Base-by-base conservation (phyloP, 2,113 vertebrate species). In the Struthidea cinerea region DNA sequence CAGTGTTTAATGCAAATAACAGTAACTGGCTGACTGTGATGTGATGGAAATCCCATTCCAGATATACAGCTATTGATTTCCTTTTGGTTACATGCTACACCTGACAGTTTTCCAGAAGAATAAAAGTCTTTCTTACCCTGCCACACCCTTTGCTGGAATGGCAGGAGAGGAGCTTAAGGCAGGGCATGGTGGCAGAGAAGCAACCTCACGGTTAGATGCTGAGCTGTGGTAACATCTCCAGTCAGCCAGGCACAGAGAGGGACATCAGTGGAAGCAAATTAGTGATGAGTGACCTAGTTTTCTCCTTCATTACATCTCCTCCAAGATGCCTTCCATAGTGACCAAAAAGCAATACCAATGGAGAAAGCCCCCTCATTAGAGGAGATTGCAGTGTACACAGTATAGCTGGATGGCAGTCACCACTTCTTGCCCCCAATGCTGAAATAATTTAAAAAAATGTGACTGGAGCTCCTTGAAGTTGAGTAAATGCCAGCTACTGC, bases 201-300 rank as follows among this genome's bases (percentile, higher is more conserved):
- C 56, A 90, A 22, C 21, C 37, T 26, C 32, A 52, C 28, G 22
- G 37, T 68, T 53, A 60, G 60, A 75, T 55, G 28, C 52, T 75
- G 37, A 60, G 28, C 83, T 74, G 14, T 1, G 4, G n/a, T 28
- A 91, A 80, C 80, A 57, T 63, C 49, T 74, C 69, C 64, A 75
- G 39, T 41, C 87, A 89, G 69, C 30, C 90, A 78, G 69, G 46
- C 84, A 64, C 41, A 44, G 35, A 64, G 80, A 32, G 60, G 52
- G 73, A 89, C 64, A 77, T 32, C 2, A 6, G 32, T 68, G 44
- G 81, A 81, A 92, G 50, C 76, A 90, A 44, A 57, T 89, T 56
- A 85, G 87, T 39, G n/a, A 89, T 33, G 57, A 64, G 35, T 60
- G 93, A 94, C 86, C 91, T 89, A 37, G 22, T 95, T 96, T 95